Evolutionary conservation across 2,113 vertebrate genomes (phyloP).

Genomic region (Boleophthalmus pectinirostris): DNA sequence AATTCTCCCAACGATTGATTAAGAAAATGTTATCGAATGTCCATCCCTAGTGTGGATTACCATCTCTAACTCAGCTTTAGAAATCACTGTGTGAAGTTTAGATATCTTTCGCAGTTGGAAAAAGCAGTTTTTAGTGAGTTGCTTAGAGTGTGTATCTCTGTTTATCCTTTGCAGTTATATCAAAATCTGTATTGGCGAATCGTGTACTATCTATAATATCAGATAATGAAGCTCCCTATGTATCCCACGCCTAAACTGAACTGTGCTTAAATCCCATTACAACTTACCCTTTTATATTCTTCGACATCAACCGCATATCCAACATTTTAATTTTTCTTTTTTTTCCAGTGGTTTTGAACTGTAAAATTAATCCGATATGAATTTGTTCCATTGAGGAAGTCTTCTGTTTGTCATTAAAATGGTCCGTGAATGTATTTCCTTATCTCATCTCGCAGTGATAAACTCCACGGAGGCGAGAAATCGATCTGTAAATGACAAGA

Average conservation of each 20-base stretch:
- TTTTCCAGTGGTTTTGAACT: neutral
- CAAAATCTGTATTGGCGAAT: no score
- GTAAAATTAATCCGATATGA: neutral
- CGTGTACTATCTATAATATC: neutral
- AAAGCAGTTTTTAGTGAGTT: no score
- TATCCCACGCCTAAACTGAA: neutral
- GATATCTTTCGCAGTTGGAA: no score
- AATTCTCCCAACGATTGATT: no score
- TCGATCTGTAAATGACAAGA: neutral
- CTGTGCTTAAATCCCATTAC: neutral
- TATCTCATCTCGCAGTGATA: neutral
- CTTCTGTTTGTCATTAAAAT: neutral
- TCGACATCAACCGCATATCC: neutral
- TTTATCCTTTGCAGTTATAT: no score
- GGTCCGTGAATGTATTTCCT: neutral
- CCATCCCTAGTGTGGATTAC: no score
- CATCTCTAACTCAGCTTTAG: no score
- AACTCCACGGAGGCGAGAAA: constrained; percentile 1
- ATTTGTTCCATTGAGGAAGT: neutral
- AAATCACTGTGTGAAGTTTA: no score
- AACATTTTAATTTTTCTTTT: neutral
- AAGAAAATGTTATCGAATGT: no score
- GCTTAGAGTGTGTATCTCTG: no score
- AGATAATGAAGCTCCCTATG: neutral
- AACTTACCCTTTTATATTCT: neutral